A percentile compares a stretch with the other conserved stretches of the same genome.
phyloP scores from a whole-genome alignment of 2,888 invertebrate species.

The Drosophila rellima region DNA sequence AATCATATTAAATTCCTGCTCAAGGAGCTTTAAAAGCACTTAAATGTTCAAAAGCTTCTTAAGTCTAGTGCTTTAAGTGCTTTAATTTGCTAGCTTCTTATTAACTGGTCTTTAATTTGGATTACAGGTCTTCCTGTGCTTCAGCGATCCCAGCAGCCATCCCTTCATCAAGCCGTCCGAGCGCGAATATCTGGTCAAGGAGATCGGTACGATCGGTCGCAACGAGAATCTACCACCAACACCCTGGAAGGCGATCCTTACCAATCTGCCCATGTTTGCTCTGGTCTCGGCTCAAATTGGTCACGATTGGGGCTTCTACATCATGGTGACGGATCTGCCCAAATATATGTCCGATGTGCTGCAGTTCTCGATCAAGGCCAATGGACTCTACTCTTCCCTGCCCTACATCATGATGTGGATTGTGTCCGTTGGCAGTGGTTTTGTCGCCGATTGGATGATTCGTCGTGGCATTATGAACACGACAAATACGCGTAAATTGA shows the following conservation, averaged over 20 bases:
- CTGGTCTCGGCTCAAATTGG: constrained; percentile 91
- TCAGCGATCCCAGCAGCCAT: constrained; percentile 90
- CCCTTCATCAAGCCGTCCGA: constrained; percentile 91
- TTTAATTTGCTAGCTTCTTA: not conserved
- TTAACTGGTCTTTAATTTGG: not conserved
- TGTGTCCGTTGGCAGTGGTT: constrained; percentile 88
- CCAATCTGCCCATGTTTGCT: constrained; percentile 90
- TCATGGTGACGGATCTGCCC: constrained; percentile 89
- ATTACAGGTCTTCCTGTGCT: constrained; percentile 88
- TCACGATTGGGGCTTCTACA: constrained; percentile 89
- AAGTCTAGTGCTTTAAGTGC: too few species aligned
- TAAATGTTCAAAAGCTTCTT: too few species aligned
- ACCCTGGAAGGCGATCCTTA: constrained; percentile 91
- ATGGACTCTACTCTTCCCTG: constrained; percentile 88
- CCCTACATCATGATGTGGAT: constrained; percentile 89
- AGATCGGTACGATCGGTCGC: constrained; percentile 87
- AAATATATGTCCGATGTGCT: constrained; percentile 89
- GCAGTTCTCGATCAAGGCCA: constrained; percentile 88
- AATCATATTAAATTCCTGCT: not conserved
- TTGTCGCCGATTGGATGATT: constrained; percentile 90
- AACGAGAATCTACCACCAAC: constrained; percentile 88
- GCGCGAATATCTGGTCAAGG: constrained; percentile 89
- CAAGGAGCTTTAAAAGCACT: not conserved
- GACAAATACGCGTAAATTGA: constrained; percentile 86
- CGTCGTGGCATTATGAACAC: constrained; percentile 87